Base-by-base conservation (phyloP, 2,113 vertebrate species). In the Oreochromis spilurus region DNA sequence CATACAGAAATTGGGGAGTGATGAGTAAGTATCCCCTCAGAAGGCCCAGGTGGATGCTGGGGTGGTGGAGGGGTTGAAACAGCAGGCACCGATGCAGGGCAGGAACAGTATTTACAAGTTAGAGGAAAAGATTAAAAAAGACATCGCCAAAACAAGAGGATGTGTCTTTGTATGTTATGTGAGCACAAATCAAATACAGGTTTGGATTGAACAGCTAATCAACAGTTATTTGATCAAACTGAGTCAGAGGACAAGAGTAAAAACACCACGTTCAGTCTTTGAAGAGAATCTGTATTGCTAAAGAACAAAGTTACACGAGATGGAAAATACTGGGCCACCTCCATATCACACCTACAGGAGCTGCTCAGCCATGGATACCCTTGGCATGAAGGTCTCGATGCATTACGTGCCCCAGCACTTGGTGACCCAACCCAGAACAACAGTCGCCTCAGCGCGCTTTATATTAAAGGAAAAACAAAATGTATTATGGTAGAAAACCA, bases 401-500 rank as follows among this genome's bases (percentile, higher is more conserved):
- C 36, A 67, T 40, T 67, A 40, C 24, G 36, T 40, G 34, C 2
- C 62, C n/a, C 7, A 5, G 13, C 55, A 29, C 24, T 16, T 26
- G 24, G 55, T 29, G 24, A 58, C 50, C 55, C 24, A 26, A 57
- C 55, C 29, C 36, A 67, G 6, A 38, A 65, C n/a, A 54, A 54
- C 31, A 65, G 36, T 65, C 19, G 3, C n/a, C 60, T 65, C 60
- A 65, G 12, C 0, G 6, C 1, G 0, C 17, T 36, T n/a, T 65
- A 38, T 38, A 7, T 38, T n/a, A 38, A 65, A 38, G 31, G 17
- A n/a, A 36, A 65, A 65, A 38, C 19, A 11, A 36, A 65, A 65
- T 36, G 60, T n/a, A 36, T n/a, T 12, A 36, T 65, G 36, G 60
- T 5, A 65, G 60, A 65, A 65, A 65, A 65, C 31, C 1, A n/a